phyloP scores from a whole-genome alignment of 1,140 invertebrate genomes.

The Notospermus geniculatus region DNA sequence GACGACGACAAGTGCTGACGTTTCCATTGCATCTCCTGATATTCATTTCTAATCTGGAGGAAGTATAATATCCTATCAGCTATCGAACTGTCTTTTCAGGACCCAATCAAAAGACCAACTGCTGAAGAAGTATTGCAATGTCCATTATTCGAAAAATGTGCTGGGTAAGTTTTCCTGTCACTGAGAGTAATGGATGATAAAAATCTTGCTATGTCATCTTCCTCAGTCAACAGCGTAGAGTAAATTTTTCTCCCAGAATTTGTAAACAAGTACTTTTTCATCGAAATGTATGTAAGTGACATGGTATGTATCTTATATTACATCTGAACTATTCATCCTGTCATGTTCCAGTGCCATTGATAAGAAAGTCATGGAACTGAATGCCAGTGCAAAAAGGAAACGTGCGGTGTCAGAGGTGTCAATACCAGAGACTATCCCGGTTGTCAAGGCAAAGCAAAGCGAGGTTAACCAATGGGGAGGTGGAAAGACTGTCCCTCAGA shows the following conservation, averaged over 20 bases:
- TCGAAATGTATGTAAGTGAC: no score
- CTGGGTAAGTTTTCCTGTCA: constrained; percentile 32
- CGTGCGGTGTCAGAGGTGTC: not conserved
- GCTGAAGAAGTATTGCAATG: constrained; percentile 38
- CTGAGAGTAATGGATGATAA: no score
- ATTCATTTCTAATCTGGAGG: no score
- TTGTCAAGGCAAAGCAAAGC: not conserved
- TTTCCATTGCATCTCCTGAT: no score
- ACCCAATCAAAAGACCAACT: constrained; percentile 37
- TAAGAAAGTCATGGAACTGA: not conserved
- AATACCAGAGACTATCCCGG: not conserved
- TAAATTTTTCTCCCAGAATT: no score
- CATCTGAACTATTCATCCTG: not conserved
- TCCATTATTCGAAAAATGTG: constrained; percentile 34
- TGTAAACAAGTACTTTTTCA: no score
- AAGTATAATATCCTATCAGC: not conserved
- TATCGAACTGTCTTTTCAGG: constrained; percentile 22
- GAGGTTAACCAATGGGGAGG: constrained; percentile 55
- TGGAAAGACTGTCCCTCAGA: constrained; percentile 50
- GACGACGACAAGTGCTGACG: no score
- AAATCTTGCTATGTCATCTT: no score
- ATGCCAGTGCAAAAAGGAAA: not conserved
- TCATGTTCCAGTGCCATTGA: not conserved
- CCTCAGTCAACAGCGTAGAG: no score
- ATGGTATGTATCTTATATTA: no score